Conservation (phyloP, 1,140 invertebrate species). For the Anastrepha ludens region DNA sequence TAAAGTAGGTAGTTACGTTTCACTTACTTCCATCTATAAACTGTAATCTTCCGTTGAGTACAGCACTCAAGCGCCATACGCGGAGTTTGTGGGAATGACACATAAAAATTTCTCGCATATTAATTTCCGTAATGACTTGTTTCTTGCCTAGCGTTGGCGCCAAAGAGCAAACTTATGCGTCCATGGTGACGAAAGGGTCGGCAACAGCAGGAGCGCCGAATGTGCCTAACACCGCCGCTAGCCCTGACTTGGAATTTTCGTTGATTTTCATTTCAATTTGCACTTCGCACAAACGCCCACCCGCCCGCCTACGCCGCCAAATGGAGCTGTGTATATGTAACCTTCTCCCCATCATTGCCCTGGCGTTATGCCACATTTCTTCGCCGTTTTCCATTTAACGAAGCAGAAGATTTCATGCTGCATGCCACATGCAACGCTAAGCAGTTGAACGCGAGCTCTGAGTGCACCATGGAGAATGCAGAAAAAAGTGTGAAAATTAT, state of each 20-base stretch:
- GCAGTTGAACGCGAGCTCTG: background rate
- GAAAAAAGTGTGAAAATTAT: slow-evolving; percentile 49
- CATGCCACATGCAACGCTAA: slow-evolving; percentile 6
- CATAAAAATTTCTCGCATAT: background rate
- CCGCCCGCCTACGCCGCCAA: no score
- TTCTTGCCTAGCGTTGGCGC: background rate
- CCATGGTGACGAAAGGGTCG: background rate
- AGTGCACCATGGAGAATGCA: background rate
- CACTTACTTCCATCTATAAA: background rate
- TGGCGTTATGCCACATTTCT: slow-evolving; percentile 19
- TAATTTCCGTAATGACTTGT: slow-evolving; percentile 22
- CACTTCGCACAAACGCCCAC: background rate
- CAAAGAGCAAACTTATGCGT: background rate
- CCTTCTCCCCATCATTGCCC: background rate
- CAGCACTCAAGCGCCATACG: no score
- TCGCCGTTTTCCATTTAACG: slow-evolving; percentile 38
- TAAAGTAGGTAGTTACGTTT: no score
- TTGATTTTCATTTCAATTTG: slow-evolving; percentile 28
- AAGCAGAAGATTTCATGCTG: slow-evolving; percentile 27
- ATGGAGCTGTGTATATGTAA: no score
- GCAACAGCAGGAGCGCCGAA: background rate
- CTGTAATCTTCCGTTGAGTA: background rate
- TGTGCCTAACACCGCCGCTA: background rate
- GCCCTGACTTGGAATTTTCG: background rate
- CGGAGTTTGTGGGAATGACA: no score